Evolutionary conservation across 2,113 vertebrate species (phyloP), one percentile per base, ranked within the genome.

Genomic region (Poicephalus meyeri): DNA sequence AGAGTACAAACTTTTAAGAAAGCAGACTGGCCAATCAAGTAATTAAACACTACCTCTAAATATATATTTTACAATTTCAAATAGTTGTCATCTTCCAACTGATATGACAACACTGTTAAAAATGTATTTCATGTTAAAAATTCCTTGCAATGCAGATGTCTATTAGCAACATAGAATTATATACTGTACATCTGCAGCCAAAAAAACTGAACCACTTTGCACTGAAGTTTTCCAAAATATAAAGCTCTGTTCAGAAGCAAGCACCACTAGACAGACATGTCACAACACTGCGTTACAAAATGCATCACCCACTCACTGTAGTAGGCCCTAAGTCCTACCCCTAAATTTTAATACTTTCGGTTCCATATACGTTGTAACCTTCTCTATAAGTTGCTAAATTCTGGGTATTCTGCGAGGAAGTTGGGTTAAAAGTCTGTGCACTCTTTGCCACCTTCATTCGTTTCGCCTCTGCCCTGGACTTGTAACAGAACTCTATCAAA

Each of bases 341-440:
- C 99, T 99, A 99, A 99, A 99, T 99, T 98, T 99, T 99, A 99
- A 99, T 99, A 99, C 99, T 99, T 98, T 99, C 99, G 98, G 99
- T 99, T 99, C 99, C 99, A 99, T 99, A 99, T 98, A 99, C 99
- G 99, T 99, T 99, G 99, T 99, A 99, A 99, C 99, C 99, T 99
- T 99, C 99, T 99, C 99, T 99, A 99, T 99, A 99, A 98, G 99
- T 99, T 98, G 99, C 99, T 99, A 99, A 99, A 99, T 99, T 99
- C 99, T 99, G 99, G 98, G 99, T 99, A 98, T 99, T 99, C 98
- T 99, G 99, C 98, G 99, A 99, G 98, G 99, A 99, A 99, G 99
- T 99, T 99, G 99, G 99, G 98, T 99, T 99, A 99, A 99, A 99
- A 99, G 98, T 99, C 98, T 99, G 98, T 98, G 98, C 98, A 98